Conservation (phyloP, 2,888 invertebrate species). For the Drosophila robusta region DNA sequence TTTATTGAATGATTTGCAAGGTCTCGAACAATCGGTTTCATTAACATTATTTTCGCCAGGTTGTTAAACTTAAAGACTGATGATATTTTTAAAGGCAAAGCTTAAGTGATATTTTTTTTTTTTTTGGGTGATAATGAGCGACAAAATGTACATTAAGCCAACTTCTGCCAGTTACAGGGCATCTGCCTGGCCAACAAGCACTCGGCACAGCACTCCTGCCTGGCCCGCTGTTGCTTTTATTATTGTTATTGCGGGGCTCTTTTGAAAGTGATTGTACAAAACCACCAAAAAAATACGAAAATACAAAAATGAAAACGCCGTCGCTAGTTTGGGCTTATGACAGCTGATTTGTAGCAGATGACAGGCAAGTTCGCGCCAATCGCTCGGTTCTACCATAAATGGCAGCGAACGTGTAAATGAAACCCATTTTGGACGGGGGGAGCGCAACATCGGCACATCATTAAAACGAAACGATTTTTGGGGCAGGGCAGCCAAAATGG, state of each 20-base stretch:
- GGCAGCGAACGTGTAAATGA: slow-evolving; percentile 55
- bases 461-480: slow-evolving; percentile 53
- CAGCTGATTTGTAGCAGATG: slow-evolving; percentile 79
- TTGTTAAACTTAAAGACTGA: too few relatives aligned
- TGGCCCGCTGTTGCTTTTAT: slow-evolving; percentile 31
- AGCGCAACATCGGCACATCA: slow-evolving; percentile 49
- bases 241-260: slow-evolving; percentile 29
- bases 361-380: slow-evolving; percentile 76
- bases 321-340: slow-evolving; percentile 60
- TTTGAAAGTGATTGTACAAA: slow-evolving; percentile 77
- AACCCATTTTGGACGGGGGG: slow-evolving; percentile 39
- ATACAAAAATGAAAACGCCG: slow-evolving; percentile 10
- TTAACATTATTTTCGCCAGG: too few relatives aligned
- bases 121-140: too few relatives aligned
- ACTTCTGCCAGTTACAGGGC: background rate
- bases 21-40: too few relatives aligned
- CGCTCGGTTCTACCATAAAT: slow-evolving; percentile 71
- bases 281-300: slow-evolving; percentile 49
- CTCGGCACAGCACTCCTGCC: background rate
- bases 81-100: too few relatives aligned
- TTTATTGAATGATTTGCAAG: too few relatives aligned
- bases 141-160: too few relatives aligned
- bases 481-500: slow-evolving; percentile 38
- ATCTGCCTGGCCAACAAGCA: background rate
- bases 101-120: too few relatives aligned